phyloP scores from a whole-genome alignment of 2,113 vertebrate genomes.

The Scomber colias region DNA sequence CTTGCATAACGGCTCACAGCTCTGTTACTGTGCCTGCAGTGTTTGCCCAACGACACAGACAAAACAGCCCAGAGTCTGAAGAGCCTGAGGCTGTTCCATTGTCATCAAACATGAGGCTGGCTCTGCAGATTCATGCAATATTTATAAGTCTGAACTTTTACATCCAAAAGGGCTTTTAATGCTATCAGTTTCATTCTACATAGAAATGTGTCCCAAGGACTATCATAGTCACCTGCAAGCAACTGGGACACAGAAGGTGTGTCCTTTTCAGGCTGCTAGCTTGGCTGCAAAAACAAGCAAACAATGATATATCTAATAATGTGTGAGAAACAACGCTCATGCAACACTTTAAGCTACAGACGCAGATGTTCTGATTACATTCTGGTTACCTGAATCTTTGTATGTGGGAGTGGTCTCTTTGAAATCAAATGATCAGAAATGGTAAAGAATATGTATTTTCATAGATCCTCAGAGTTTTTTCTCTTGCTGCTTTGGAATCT shows the following conservation, averaged over 20 bases:
- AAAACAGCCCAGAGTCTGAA: slow-evolving; percentile 39
- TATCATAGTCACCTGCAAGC: neutral
- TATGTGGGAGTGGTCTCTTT: neutral
- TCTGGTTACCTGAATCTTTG: neutral
- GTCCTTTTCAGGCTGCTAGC: neutral
- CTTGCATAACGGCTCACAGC: neutral
- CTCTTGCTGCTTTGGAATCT: too few relatives aligned
- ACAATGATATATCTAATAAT: neutral
- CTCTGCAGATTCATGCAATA: slow-evolving; percentile 62
- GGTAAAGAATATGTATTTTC: too few relatives aligned
- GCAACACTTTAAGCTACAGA: neutral
- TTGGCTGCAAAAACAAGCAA: slow-evolving; percentile 10
- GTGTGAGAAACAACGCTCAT: neutral
- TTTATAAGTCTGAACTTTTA: slow-evolving; percentile 57
- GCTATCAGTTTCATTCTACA: slow-evolving; percentile 28
- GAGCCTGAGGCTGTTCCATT: slow-evolving; percentile 36
- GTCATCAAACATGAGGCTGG: slow-evolving; percentile 52
- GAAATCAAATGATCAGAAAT: too few relatives aligned
- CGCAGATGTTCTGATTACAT: neutral
- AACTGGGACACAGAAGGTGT: neutral
- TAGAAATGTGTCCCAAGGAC: slow-evolving; percentile 8
- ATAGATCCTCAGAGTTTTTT: too few relatives aligned
- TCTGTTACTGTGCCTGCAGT: slow-evolving; percentile 8
- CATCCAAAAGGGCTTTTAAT: slow-evolving; percentile 49
- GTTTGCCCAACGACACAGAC: slow-evolving; percentile 50